These are phyloP conservation scores for Thalassarche chlororhynchos DNA, from an alignment of 2,113 vertebrate species.

Conservation along the genomic window DNA sequence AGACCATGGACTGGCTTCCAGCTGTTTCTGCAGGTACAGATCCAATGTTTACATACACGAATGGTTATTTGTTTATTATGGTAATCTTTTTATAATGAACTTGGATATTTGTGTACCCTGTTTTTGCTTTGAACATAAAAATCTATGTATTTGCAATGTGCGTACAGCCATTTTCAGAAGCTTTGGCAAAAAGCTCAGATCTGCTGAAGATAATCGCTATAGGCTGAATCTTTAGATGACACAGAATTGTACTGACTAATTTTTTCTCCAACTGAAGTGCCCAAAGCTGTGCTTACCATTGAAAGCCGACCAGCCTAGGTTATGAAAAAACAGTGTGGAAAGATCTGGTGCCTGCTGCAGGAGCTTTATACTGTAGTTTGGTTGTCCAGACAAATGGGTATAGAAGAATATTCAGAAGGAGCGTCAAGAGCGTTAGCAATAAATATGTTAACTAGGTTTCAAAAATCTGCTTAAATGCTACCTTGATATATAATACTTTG, in stretches of 20 bases:
- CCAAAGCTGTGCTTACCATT: neutral
- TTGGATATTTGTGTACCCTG: neutral
- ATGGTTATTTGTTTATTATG: neutral
- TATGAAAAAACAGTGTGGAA: neutral
- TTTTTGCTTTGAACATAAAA: neutral
- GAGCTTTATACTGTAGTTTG: neutral
- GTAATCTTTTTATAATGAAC: neutral
- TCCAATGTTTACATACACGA: neutral
- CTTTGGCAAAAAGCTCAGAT: neutral
- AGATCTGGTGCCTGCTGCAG: neutral
- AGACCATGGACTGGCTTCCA: neutral
- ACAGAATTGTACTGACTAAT: neutral
- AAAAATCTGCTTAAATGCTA: neutral
- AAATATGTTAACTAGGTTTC: neutral
- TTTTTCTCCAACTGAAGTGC: neutral
- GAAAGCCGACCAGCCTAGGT: neutral
- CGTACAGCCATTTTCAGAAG: neutral
- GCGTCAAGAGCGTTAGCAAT: neutral
- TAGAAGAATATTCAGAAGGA: neutral
- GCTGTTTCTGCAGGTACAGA: conserved; percentile 39
- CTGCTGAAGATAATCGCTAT: neutral
- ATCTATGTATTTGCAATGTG: neutral
- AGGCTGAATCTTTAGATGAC: neutral
- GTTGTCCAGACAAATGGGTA: neutral
- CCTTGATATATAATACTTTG: neutral